Conservation (phyloP, 2,888 invertebrate genomes). For the Drosophila histrio region DNA sequence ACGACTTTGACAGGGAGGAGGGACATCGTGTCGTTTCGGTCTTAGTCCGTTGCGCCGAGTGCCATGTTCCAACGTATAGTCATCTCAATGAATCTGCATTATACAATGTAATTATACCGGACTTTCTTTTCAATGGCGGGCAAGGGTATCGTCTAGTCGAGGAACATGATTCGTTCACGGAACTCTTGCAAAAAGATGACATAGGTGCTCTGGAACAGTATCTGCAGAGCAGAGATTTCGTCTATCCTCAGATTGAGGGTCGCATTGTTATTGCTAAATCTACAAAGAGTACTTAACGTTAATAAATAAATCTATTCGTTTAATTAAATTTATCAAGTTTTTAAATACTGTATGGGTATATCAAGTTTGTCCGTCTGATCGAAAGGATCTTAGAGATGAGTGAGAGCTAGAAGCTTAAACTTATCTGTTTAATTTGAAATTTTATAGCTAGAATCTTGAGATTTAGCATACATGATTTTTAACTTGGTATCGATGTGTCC, state of each 20-base stretch:
- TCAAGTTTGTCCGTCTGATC: no score
- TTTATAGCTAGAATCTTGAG: no score
- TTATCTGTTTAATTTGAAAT: no score
- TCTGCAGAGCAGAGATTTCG: conserved; percentile 86
- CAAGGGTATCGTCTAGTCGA: conserved; percentile 86
- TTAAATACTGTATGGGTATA: no score
- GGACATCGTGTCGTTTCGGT: conserved; percentile 88
- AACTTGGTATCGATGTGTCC: no score
- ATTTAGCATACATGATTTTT: no score
- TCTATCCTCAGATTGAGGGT: conserved; percentile 88
- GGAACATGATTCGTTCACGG: conserved; percentile 25
- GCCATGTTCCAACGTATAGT: conserved; percentile 86
- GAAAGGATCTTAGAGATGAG: no score
- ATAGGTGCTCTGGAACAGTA: conserved; percentile 86
- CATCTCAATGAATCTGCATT: conserved; percentile 85
- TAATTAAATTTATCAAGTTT: no score
- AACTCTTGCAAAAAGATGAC: conserved; percentile 85
- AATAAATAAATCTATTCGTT: not conserved
- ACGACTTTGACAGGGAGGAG: conserved; percentile 87
- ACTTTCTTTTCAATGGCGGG: conserved; percentile 90
- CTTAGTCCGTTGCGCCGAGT: conserved; percentile 88
- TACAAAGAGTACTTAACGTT: not conserved
- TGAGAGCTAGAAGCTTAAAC: no score
- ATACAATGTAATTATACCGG: conserved; percentile 89
- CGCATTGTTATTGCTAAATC: conserved; percentile 84